Evolutionary conservation across 2,797 vertebrate species (phyloP), one percentile per base, ranked within the genome.

Genomic region (Epinephelus malabaricus): DNA sequence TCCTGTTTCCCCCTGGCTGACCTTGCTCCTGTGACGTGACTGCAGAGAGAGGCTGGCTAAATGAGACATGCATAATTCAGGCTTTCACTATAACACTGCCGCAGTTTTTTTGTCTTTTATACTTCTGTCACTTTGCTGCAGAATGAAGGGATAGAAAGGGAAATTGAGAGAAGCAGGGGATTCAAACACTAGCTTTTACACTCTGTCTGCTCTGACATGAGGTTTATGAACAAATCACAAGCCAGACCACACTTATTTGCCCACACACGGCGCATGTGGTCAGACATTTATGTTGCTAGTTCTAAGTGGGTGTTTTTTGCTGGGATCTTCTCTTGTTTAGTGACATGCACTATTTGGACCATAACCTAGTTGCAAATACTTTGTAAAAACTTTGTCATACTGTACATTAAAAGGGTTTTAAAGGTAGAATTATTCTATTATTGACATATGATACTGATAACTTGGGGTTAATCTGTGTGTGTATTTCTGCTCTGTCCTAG

Each of bases 401-500:
- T 38, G 11, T 3, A 23, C 5, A 40, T 30, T 40, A 14, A 30
- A 59, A 1, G 3, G 2, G 2, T 30, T 84, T 58, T 53, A 13
- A 65, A 68, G 40, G 25, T 1, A 10, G 2, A 18, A 46, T 0
- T 55, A 27, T 66, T 54, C 9, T 72, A 69, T 51, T 40, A 9
- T 6, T 59, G 51, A 40, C 2, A 19, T 13, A 1, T 19, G 45
- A 55, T 18, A 19, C 13, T 59, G 14, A 23, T 63, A 4, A 30
- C 17, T 43, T 40, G 2, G 8, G 18, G 2, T 15, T 45, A 25
- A 27, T 27, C 1, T 70, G 4, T 69, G 27, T 21, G 18, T 56
- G n/a, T 69, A 8, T 21, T 56, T 43, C 38, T 25, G 7, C 56
- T 72, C 55, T 83, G 0, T 49, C 55, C 83, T 53, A 99, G 98